Conservation (phyloP, 2,797 vertebrate genomes). For the Lycodopsis pacificus region DNA sequence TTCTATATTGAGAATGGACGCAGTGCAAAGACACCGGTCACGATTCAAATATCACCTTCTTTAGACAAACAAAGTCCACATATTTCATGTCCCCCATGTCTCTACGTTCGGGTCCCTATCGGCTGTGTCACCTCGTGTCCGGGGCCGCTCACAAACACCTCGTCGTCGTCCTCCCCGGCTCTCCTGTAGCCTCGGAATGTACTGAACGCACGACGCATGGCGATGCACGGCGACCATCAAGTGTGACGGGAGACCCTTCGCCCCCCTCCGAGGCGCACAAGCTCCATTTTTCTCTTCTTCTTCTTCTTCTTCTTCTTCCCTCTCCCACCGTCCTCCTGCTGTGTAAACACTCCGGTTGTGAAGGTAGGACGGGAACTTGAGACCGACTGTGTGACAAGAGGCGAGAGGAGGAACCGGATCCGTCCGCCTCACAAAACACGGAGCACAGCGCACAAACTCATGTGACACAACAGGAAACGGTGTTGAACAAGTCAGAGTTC, state of each 20-base stretch:
- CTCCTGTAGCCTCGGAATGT: conserved; percentile 72
- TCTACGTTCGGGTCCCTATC: neutral
- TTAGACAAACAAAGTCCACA: neutral
- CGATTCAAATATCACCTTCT: neutral
- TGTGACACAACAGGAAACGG: conserved; percentile 75
- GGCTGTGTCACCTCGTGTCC: conserved; percentile 68
- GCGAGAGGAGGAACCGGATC: conserved; percentile 49
- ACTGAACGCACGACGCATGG: conserved; percentile 64
- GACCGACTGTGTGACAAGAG: conserved; percentile 15
- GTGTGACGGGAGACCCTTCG: conserved; percentile 4
- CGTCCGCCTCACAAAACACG: conserved; percentile 23
- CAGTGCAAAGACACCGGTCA: neutral
- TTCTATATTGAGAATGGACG: conserved; percentile 6
- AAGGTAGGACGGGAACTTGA: conserved; percentile 46
- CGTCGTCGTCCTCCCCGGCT: conserved; percentile 73
- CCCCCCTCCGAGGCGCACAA: neutral
- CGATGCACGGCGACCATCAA: conserved; percentile 7
- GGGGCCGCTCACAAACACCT: conserved; percentile 72
- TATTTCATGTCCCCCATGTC: neutral
- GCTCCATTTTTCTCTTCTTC: neutral
- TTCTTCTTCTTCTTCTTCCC: no score
- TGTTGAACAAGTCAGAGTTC: conserved; percentile 21
- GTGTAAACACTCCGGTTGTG: neutral
- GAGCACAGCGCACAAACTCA: neutral
- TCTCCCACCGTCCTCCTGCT: neutral